A percentile compares a stretch with the other conserved stretches of the same genome.
Evolutionary conservation across 1,140 invertebrate species (phyloP).

Genomic region (Drosophila ercepeae): DNA sequence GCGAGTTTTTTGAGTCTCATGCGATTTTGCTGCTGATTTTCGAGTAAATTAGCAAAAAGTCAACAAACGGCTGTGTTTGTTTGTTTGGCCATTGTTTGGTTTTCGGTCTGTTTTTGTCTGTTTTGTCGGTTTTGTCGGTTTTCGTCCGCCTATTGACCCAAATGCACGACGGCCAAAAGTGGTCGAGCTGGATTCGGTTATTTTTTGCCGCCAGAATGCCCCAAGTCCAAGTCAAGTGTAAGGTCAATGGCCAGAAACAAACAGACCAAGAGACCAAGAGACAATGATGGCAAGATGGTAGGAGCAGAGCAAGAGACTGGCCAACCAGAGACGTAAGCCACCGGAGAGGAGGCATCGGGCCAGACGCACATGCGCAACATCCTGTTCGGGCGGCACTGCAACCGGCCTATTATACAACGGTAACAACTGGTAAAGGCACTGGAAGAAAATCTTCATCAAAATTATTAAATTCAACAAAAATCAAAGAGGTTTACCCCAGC

Average conservation of each 20-base stretch:
- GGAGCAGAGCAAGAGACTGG: slow-evolving; percentile 1
- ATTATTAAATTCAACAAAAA: no score
- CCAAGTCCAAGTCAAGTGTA: slow-evolving; percentile 36
- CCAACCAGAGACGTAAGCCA: slow-evolving; percentile 1
- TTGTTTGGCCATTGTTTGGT: slow-evolving; percentile 10
- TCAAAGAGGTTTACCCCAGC: no score
- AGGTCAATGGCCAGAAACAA: slow-evolving; percentile 38
- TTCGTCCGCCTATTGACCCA: slow-evolving; percentile 44
- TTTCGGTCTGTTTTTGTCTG: background rate
- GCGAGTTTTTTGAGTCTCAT: background rate
- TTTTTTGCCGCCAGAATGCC: slow-evolving; percentile 22
- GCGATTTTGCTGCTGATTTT: slow-evolving; percentile 16
- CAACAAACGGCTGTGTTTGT: slow-evolving; percentile 19
- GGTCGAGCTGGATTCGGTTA: slow-evolving; percentile 26
- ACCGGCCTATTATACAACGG: slow-evolving; percentile 72
- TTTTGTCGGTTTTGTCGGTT: slow-evolving; percentile 4
- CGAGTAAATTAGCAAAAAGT: slow-evolving; percentile 21
- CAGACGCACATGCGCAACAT: slow-evolving; percentile 59
- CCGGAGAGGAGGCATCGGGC: slow-evolving; percentile 3
- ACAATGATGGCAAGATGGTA: slow-evolving; percentile 12
- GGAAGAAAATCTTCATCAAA: no score
- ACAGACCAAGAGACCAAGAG: slow-evolving; percentile 1
- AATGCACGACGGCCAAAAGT: slow-evolving; percentile 31
- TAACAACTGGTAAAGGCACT: slow-evolving; percentile 4
- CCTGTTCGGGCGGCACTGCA: slow-evolving; percentile 53